These are phyloP conservation scores for Pyrgilauda ruficollis DNA, from an alignment of 2,113 vertebrate species.

Conservation along the genomic window DNA sequence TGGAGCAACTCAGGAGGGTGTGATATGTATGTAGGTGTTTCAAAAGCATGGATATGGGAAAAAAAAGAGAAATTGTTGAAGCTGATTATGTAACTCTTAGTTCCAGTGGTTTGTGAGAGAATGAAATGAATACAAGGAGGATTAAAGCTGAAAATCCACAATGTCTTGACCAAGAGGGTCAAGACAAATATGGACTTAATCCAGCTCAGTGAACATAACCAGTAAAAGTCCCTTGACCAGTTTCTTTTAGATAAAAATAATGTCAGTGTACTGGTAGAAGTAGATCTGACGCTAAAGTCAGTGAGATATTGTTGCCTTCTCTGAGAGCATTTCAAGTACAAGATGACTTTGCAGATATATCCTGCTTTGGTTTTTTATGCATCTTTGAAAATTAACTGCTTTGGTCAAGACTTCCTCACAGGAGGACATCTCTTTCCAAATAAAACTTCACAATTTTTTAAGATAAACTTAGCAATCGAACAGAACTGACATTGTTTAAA, in stretches of 20 bases:
- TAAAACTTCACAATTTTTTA: not conserved
- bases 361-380: not conserved
- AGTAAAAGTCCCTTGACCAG: not conserved
- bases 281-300: not conserved
- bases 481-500: not conserved
- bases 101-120: not conserved
- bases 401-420: not conserved
- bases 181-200: not conserved
- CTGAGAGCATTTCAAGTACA: not conserved
- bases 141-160: not conserved
- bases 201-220: not conserved
- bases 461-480: not conserved
- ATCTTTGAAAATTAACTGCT: not conserved
- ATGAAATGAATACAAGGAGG: not conserved
- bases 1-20: constrained; percentile 31
- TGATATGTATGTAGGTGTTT: constrained; percentile 56
- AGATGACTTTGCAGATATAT: not conserved
- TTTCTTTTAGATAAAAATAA: not conserved
- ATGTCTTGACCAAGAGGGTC: not conserved
- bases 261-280: not conserved
- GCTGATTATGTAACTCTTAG: not conserved
- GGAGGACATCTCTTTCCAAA: not conserved
- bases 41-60: not conserved
- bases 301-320: not conserved
- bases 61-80: not conserved